phyloP scores from a whole-genome alignment of 2,888 invertebrate species.

The Cantharis nigra region DNA sequence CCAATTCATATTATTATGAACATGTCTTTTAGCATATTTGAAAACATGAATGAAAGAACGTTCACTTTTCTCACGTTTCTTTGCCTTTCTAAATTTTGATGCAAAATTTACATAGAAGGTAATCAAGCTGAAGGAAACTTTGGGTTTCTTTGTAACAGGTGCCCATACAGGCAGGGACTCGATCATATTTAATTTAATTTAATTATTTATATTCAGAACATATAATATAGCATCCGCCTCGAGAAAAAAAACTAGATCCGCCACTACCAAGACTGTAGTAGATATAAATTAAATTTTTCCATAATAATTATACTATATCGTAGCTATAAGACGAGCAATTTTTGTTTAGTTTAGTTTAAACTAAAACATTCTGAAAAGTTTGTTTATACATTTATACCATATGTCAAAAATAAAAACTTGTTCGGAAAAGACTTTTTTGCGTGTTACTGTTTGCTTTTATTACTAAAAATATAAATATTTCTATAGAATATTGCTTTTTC shows the following conservation, averaged over 20 bases:
- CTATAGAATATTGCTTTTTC: background rate
- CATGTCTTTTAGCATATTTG: background rate
- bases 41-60: background rate
- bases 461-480: background rate
- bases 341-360: background rate
- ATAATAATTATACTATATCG: background rate
- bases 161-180: too few relatives aligned
- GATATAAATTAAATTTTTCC: background rate
- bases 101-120: too few relatives aligned
- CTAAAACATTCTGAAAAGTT: background rate
- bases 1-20: background rate
- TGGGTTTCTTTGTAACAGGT: too few relatives aligned
- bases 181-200: too few relatives aligned
- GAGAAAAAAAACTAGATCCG: too few relatives aligned
- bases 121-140: too few relatives aligned
- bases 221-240: too few relatives aligned
- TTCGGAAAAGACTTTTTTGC: background rate
- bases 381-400: background rate
- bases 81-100: background rate
- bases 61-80: background rate
- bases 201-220: too few relatives aligned
- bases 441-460: background rate
- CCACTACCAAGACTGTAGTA: background rate
- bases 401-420: background rate
- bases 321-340: background rate